These are phyloP conservation scores for Chelonia mydas DNA, from an alignment of 2,797 vertebrate species.

Conservation along the genomic window DNA sequence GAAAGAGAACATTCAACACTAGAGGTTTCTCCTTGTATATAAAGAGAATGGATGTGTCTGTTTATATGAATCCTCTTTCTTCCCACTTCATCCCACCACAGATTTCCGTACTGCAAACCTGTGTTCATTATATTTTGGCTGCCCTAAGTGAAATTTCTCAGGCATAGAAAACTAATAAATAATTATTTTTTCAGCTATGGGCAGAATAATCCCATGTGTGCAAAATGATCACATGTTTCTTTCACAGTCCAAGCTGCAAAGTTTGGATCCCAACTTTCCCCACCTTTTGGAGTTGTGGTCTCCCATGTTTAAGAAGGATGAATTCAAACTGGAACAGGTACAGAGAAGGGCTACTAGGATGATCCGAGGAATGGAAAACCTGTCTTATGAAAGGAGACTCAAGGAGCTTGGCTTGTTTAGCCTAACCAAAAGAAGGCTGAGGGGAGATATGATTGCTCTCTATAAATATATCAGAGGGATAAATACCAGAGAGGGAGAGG, in stretches of 20 bases:
- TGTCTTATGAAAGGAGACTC: too few species aligned
- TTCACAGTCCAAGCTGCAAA: not conserved
- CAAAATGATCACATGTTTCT: not conserved
- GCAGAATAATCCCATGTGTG: not conserved
- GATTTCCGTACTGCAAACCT: not conserved
- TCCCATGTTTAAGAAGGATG: too few species aligned
- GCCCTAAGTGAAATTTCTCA: not conserved
- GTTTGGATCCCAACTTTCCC: not conserved
- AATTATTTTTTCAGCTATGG: not conserved
- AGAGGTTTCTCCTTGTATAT: conserved; percentile 21
- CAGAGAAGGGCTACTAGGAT: too few species aligned
- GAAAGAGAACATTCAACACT: not conserved
- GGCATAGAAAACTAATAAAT: not conserved
- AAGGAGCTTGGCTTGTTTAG: too few species aligned
- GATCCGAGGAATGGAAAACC: too few species aligned
- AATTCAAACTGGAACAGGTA: too few species aligned
- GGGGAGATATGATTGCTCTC: too few species aligned
- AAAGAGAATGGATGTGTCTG: not conserved
- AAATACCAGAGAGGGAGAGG: too few species aligned
- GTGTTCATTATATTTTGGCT: not conserved
- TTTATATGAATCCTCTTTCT: conserved; percentile 28
- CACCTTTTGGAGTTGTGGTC: not conserved
- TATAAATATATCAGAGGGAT: too few species aligned
- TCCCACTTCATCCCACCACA: not conserved
- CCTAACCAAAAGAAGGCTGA: too few species aligned